These are phyloP conservation scores for Saccostrea glomerata DNA, from an alignment of 1,140 invertebrate species.

Conservation along the genomic window DNA sequence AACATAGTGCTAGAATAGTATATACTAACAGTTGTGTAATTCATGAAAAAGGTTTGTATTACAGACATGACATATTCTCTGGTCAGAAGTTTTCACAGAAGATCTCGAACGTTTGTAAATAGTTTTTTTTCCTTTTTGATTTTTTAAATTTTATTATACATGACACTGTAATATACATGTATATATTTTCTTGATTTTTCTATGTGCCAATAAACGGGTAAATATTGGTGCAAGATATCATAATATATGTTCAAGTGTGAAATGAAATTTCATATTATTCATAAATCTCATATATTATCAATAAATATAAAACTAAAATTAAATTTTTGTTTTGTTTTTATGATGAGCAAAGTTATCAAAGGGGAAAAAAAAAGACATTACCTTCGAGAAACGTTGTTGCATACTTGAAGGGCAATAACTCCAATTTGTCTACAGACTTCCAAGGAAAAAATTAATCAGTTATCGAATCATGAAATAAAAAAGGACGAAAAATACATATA, in stretches of 20 bases:
- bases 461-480: no score
- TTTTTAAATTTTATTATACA: constrained; percentile 13
- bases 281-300: not conserved
- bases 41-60: not conserved
- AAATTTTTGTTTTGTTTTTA: not conserved
- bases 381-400: not conserved
- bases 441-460: no score
- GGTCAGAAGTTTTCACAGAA: constrained; percentile 35
- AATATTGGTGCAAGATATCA: not conserved
- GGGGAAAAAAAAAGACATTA: not conserved
- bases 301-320: not conserved
- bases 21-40: constrained; percentile 15
- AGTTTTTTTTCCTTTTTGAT: constrained; percentile 6
- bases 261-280: constrained; percentile 22
- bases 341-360: no score
- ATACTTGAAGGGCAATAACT: not conserved
- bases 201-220: constrained; percentile 22
- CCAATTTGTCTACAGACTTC: not conserved
- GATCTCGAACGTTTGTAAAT: constrained; percentile 14
- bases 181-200: not conserved
- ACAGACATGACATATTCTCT: constrained; percentile 11
- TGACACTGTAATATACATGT: not conserved
- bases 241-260: constrained; percentile 9
- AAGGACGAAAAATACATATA: no score
- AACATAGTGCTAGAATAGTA: constrained; percentile 14